Conservation (phyloP, 2,888 invertebrate genomes). For the Drosophila putrida region DNA sequence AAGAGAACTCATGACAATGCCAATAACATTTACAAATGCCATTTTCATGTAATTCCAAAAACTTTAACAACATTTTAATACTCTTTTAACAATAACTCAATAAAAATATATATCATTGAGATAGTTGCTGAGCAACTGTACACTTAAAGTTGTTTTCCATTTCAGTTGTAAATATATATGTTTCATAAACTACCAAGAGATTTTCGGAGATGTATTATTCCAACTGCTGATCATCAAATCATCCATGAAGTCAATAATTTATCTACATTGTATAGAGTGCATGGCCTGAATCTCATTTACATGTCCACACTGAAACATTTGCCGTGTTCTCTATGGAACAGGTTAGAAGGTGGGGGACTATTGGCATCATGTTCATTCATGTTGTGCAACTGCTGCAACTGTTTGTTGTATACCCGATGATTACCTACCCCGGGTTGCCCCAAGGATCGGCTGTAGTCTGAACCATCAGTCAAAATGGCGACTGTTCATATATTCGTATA, state of each 20-base stretch:
- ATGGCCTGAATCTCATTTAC: slow-evolving; percentile 41
- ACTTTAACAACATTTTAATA: slow-evolving; percentile 10
- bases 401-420: slow-evolving; percentile 45
- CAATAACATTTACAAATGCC: slow-evolving; percentile 52
- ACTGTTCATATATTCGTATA: slow-evolving; percentile 33
- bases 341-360: slow-evolving; percentile 12
- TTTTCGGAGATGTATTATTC: not conserved
- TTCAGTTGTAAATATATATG: not conserved
- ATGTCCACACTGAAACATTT: slow-evolving; percentile 29
- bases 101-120: too few relatives aligned
- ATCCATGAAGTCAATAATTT: slow-evolving; percentile 20
- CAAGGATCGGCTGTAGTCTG: slow-evolving; percentile 22
- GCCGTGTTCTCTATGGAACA: not conserved
- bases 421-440: slow-evolving; percentile 23
- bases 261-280: slow-evolving; percentile 25
- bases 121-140: too few relatives aligned
- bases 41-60: slow-evolving; percentile 19
- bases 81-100: slow-evolving; percentile 4
- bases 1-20: slow-evolving; percentile 29
- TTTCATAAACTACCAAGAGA: not conserved
- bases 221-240: slow-evolving; percentile 10
- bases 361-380: slow-evolving; percentile 30
- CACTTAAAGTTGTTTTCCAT: not conserved
- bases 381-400: slow-evolving; percentile 43
- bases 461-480: slow-evolving; percentile 54